These are phyloP conservation scores for Dinomys branickii DNA, from an alignment of 2,113 vertebrate genomes.

Conservation along the genomic window DNA sequence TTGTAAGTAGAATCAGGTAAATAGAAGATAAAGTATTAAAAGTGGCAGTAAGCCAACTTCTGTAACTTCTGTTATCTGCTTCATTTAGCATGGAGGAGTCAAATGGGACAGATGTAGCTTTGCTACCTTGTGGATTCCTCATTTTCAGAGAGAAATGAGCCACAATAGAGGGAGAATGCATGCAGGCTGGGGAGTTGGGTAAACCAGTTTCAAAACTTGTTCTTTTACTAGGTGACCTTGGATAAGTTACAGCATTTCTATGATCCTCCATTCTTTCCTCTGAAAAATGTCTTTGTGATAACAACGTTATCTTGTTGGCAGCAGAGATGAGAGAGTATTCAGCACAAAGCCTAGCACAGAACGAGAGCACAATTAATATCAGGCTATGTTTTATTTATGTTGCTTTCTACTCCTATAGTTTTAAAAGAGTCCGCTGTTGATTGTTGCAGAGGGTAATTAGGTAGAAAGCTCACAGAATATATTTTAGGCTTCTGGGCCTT, in stretches of 20 bases:
- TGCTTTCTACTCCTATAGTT: conserved; percentile 4
- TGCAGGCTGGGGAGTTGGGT: not conserved
- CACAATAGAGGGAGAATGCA: not conserved
- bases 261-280: not conserved
- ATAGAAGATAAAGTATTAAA: not conserved
- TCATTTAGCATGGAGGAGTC: not conserved
- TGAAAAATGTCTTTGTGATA: not conserved
- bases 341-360: not conserved
- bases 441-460: not conserved
- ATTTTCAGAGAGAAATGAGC: conserved; percentile 18
- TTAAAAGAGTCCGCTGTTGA: not conserved
- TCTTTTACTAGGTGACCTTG: not conserved
- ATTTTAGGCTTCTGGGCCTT: not conserved
- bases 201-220: not conserved
- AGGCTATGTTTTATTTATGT: not conserved
- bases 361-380: not conserved
- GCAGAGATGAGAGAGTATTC: not conserved
- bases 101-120: not conserved
- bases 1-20: not conserved
- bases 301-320: not conserved
- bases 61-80: not conserved
- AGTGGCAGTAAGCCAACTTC: not conserved
- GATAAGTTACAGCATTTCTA: not conserved
- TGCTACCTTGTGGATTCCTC: not conserved
- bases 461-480: not conserved